phyloP scores from a whole-genome alignment of 2,113 vertebrate species.

The Proteles cristata region DNA sequence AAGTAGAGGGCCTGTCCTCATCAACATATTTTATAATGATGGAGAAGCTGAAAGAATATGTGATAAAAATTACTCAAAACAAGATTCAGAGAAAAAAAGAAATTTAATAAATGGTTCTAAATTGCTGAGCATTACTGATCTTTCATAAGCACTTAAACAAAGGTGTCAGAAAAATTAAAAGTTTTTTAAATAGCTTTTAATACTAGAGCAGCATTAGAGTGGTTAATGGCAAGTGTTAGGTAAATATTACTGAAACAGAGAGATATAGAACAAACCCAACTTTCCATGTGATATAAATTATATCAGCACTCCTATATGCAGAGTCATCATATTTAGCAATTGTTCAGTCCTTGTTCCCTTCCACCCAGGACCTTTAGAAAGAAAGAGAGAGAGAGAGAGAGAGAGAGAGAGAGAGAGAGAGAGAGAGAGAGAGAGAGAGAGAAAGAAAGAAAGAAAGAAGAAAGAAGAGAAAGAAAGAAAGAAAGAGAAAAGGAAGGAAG shows the following conservation, averaged over 20 bases:
- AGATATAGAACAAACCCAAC: not conserved
- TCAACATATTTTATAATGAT: not conserved
- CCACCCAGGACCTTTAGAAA: not conserved
- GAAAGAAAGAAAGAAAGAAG: accelerated
- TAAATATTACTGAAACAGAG: not conserved
- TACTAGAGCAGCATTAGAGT: not conserved
- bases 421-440: accelerated
- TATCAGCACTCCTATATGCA: not conserved
- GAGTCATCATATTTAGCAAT: not conserved
- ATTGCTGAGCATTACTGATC: not conserved
- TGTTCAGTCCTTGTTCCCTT: not conserved
- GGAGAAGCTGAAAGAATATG: not conserved
- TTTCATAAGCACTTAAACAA: not conserved
- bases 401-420: no score
- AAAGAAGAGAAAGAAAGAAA: not conserved
- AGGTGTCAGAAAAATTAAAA: not conserved
- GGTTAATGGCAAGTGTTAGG: not conserved
- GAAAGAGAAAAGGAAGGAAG: accelerated
- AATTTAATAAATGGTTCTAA: not conserved
- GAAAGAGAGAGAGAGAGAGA: not conserved
- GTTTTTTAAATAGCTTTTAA: not conserved
- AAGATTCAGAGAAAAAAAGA: not conserved
- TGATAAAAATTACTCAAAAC: not conserved
- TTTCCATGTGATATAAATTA: not conserved
- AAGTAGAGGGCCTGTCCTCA: not conserved